Base-by-base conservation (phyloP, 2,888 invertebrate genomes). In the Yponomeuta plumbellus region DNA sequence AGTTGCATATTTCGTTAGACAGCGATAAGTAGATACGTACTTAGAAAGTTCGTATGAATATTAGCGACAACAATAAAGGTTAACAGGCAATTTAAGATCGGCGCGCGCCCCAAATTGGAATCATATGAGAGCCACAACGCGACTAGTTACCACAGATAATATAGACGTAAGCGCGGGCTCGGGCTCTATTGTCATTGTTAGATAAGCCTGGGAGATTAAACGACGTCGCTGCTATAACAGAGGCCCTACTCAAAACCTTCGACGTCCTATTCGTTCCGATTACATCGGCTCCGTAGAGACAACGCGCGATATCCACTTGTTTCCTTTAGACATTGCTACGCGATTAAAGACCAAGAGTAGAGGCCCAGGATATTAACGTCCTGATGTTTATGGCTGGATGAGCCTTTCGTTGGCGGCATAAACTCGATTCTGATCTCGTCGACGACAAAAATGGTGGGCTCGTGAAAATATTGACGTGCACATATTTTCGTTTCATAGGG, bases 321-420 rank as follows among this genome's bases (percentile, higher is more conserved):
- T 34, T 34, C 8, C 34, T 6, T 34, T 34, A 6, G 34, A 34
- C 34, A 34, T 34, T 34, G 1, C 34, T 34, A 34, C 34, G 34
- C 34, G 34, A 52, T 52, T 4, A 52, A 52, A 17, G 44, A 52
- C 17, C 13, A 52, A 52, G 44, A 52, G 44, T 52, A 52, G 44
- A 52, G 17, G 44, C 44, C 8, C 23, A 21, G 21, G 59, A 59
- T 59, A 59, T 59, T 59, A 59, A 21, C 59, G 23, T 59, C 21
- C 59, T 59, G 11, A 59, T 59, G 59, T 59, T 59, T 59, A 59
- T 59, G 59, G 23, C 59, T 21, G 22, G 21, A 23, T 22, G 23
- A 59, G 59, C 59, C 59, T 59, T 59, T 59, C 11, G 59, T 23
- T 59, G 22, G 44, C 23, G 59, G 23, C 59, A 21, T 59, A 59